phyloP scores from a whole-genome alignment of 2,797 vertebrate genomes.

The Eospalax fontanierii region DNA sequence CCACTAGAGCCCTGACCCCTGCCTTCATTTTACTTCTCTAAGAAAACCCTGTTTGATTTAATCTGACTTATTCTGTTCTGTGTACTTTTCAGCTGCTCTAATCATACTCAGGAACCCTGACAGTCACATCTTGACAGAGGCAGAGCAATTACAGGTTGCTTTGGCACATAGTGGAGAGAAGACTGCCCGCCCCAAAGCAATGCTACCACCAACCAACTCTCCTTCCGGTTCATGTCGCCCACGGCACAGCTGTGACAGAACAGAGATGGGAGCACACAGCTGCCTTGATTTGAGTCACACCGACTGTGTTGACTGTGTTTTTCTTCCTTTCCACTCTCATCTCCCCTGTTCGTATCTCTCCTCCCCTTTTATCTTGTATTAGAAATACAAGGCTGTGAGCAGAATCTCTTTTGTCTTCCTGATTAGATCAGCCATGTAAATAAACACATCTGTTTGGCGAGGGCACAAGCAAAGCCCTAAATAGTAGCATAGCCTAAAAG shows the following conservation, averaged over 20 bases:
- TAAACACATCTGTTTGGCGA: slow-evolving; percentile 76
- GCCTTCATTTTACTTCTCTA: background rate
- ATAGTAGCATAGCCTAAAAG: slow-evolving; percentile 69
- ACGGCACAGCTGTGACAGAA: background rate
- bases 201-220: background rate
- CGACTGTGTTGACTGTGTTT: background rate
- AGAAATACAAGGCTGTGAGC: slow-evolving; percentile 42
- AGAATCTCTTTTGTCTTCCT: slow-evolving; percentile 66
- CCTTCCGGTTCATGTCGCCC: slow-evolving; percentile 6
- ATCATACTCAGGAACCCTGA: background rate
- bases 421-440: slow-evolving; percentile 77
- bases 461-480: slow-evolving; percentile 62
- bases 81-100: background rate
- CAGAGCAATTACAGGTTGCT: background rate
- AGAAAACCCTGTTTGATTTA: background rate
- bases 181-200: background rate
- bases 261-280: slow-evolving; percentile 41
- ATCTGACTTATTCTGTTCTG: background rate
- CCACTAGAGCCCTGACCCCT: too few species aligned
- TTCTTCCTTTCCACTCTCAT: slow-evolving; percentile 34
- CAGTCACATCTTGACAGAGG: background rate
- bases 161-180: background rate
- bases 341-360: slow-evolving; percentile 56
- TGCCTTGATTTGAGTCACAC: slow-evolving; percentile 67
- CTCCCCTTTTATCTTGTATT: slow-evolving; percentile 70